Percentiles rank a stretch among this genome's conserved stretches.
phyloP scores from a whole-genome alignment of 2,888 invertebrate species.

The Pristionchus exspectatus region DNA sequence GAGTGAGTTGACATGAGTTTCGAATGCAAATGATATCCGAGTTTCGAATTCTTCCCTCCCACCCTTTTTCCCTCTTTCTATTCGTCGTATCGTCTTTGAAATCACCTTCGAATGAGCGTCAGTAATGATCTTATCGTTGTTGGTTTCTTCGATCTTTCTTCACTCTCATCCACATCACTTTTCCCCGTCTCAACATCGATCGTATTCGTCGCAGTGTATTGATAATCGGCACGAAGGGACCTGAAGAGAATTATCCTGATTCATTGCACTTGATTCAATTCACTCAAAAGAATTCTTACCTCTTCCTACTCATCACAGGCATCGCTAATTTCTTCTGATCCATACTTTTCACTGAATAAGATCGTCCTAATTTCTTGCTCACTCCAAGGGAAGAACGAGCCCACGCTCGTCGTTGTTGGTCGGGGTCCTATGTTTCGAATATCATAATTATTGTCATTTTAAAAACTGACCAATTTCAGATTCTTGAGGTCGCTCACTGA shows the following conservation, averaged over 20 bases:
- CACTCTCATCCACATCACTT: constrained; percentile 38
- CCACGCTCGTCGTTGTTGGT: constrained; percentile 72
- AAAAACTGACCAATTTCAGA: neutral
- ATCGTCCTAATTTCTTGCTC: constrained; percentile 72
- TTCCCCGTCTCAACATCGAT: constrained; percentile 36
- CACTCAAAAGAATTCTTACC: constrained; percentile 19
- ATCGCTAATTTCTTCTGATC: constrained; percentile 73
- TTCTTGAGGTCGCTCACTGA: constrained; percentile 33
- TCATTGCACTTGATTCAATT: neutral
- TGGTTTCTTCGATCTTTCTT: neutral
- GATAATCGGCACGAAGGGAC: constrained; percentile 49
- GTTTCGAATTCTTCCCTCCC: too few relatives aligned
- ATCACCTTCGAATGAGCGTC: neutral
- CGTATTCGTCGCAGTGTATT: constrained; percentile 51
- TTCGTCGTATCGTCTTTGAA: neutral
- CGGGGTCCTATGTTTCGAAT: constrained; percentile 59
- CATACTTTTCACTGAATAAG: constrained; percentile 74
- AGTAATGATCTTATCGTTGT: constrained; percentile 30
- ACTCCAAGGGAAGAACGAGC: constrained; percentile 74
- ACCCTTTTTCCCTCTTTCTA: too few relatives aligned
- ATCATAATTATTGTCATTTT: neutral
- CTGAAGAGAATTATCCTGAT: neutral
- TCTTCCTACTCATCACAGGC: constrained; percentile 76
- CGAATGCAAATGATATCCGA: neutral
- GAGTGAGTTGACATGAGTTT: too few relatives aligned